Evolutionary conservation across 2,888 invertebrate species (phyloP).

Genomic region (Amiota communis): DNA sequence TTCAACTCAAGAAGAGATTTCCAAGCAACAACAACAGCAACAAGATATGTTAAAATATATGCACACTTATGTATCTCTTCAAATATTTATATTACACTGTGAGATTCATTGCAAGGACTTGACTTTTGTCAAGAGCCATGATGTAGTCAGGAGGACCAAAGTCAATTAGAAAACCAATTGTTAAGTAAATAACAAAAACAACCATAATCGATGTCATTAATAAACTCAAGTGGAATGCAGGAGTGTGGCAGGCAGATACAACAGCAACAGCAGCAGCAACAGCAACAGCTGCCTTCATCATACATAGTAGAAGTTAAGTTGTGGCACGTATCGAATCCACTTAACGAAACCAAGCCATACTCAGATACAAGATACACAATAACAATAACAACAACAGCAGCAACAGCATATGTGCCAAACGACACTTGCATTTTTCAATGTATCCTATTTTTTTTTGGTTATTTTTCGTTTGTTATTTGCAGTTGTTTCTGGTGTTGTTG

Average conservation of each 20-base stretch:
- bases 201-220: slow-evolving; percentile 54
- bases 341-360: slow-evolving; percentile 20
- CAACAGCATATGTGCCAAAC: slow-evolving; percentile 16
- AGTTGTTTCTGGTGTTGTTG: not conserved
- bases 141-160: no score
- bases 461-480: slow-evolving; percentile 1
- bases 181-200: slow-evolving; percentile 1
- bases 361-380: slow-evolving; percentile 7
- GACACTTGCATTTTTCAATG: slow-evolving; percentile 22
- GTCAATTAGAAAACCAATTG: no score
- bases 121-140: not conserved
- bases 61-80: not conserved
- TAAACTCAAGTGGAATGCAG: slow-evolving; percentile 46
- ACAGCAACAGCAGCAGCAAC: not conserved
- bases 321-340: slow-evolving; percentile 26
- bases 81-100: slow-evolving; percentile 1
- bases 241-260: slow-evolving; percentile 2
- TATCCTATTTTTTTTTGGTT: slow-evolving; percentile 1
- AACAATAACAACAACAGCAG: not conserved
- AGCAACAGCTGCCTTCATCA: not conserved
- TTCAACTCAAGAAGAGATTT: not conserved
- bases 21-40: not conserved
- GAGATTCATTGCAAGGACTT: slow-evolving; percentile 4
- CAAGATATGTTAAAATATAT: not conserved
- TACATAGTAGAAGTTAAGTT: not conserved